A percentile compares a stretch with the other conserved stretches of the same genome.
phyloP scores from a whole-genome alignment of 2,113 vertebrate species.

The Rhineura floridana region DNA sequence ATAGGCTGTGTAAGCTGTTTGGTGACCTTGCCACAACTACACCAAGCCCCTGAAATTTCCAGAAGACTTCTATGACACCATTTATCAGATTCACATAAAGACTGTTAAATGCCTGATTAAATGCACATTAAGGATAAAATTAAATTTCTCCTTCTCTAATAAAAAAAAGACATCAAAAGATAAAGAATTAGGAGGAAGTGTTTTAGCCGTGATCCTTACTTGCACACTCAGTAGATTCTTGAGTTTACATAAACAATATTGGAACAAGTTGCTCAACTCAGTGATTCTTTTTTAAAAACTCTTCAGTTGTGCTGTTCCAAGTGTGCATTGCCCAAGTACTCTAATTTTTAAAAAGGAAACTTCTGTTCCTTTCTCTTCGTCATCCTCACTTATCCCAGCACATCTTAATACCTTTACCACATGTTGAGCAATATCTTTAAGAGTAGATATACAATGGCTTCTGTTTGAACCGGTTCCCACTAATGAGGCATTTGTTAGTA shows the following conservation, averaged over 20 bases:
- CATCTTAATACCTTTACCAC: neutral
- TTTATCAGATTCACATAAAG: conserved; percentile 55
- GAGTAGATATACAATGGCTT: neutral
- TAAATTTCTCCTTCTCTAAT: neutral
- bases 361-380: neutral
- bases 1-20: conserved; percentile 63
- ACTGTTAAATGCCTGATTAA: neutral
- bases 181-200: neutral
- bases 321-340: neutral
- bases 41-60: conserved; percentile 58
- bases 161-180: neutral
- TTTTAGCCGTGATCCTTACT: neutral
- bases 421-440: neutral
- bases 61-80: conserved; percentile 57
- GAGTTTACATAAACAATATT: neutral
- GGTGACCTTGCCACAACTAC: conserved; percentile 52
- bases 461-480: neutral
- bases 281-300: neutral
- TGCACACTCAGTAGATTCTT: neutral
- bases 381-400: no score
- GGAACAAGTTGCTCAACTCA: neutral
- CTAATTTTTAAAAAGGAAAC: neutral
- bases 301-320: neutral
- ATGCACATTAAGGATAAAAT: conserved; percentile 20
- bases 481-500: neutral